Conservation (phyloP, 2,113 vertebrate genomes). For the Xenus cinereus region DNA sequence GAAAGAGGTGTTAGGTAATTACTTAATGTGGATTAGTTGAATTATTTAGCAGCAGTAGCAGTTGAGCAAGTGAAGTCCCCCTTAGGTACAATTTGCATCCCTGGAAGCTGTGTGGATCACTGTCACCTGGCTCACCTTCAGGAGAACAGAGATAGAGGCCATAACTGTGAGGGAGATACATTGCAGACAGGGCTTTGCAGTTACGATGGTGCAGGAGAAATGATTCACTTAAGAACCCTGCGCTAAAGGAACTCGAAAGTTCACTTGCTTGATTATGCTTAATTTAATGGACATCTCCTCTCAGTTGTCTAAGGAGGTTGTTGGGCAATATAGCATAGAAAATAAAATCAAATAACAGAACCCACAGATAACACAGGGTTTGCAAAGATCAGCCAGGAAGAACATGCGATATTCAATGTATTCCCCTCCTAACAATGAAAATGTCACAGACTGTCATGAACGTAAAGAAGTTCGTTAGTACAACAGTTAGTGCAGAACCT, state of each 20-base stretch:
- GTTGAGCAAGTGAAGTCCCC: not conserved
- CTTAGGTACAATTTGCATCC: not conserved
- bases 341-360: not conserved
- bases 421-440: not conserved
- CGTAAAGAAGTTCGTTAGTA: not conserved
- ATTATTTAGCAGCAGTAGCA: not conserved
- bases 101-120: not conserved
- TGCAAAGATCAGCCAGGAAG: not conserved
- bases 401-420: fast-evolving
- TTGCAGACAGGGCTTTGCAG: not conserved
- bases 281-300: not conserved
- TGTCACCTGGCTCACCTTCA: not conserved
- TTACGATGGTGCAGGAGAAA: not conserved
- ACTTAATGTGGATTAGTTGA: not conserved
- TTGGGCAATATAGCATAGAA: not conserved
- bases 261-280: not conserved
- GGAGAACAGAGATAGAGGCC: not conserved
- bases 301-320: not conserved
- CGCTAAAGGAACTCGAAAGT: not conserved
- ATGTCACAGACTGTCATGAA: not conserved
- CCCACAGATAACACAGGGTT: not conserved
- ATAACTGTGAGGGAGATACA: fast-evolving
- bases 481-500: not conserved
- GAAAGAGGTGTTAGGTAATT: not conserved
- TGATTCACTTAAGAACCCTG: not conserved